Base-by-base conservation (phyloP, 2,113 vertebrate species). In the Pelecanus crispus region DNA sequence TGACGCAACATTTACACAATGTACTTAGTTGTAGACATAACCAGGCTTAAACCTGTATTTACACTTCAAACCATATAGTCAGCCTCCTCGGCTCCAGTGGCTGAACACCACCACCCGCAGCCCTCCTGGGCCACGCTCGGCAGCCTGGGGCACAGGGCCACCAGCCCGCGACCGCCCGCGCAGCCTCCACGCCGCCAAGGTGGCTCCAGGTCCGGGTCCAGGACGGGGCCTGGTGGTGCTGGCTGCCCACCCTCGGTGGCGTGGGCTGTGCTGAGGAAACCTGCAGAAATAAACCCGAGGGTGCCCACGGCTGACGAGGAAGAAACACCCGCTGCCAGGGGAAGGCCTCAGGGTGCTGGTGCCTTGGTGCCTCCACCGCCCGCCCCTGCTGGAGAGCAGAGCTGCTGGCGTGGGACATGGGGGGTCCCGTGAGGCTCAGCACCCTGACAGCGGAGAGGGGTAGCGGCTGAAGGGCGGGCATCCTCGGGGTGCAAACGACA, bases 111-210 rank as follows among this genome's bases (percentile, higher is more conserved):
- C 15, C 7, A 1, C 26, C 58, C 5, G 8, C 32, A 59, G 38
- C 5, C 3, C 1, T 10, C 7, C 10, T 25, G 32, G 12, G 17
- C 42, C 26, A 10, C 0, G 1, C 32, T 44, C 0, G 1, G 13
- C 11, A 56, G 12, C 4, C 4, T 65, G 70, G 19, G 21, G 19
- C n/a, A 22, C 0, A 1, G 9, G 21, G 3, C 4, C 21, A 18
- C 16, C 17, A 47, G 49, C 44, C 44, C 22, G 11, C 10, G 63
- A 36, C 29, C 38, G 32, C 9, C 17, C 0, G 0, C 21, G 7
- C 15, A 29, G 13, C 21, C 50, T 42, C 32, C 26, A 3, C 1
- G 8, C 7, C 59, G 31, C n/a, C 59, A 20, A 16, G 31, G 16
- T 1, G 8, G 45, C n/a, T 5, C 0, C 2, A 4, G 28, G 17